phyloP scores from a whole-genome alignment of 2,888 invertebrate species.

The Idaea aversata region DNA sequence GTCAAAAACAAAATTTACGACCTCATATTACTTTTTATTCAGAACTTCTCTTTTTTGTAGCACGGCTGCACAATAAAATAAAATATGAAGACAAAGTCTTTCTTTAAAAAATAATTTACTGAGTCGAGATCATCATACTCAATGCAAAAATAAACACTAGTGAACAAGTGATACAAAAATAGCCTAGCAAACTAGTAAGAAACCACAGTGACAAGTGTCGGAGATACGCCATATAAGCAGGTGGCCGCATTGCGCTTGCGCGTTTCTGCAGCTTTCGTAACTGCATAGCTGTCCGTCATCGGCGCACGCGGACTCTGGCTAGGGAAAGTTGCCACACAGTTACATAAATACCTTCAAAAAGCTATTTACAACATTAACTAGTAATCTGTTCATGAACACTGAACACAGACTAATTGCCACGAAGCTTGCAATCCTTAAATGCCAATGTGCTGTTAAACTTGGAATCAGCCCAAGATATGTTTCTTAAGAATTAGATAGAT shows the following conservation, averaged over 20 bases:
- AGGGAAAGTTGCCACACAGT: slow-evolving; percentile 70
- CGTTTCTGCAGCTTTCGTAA: slow-evolving; percentile 68
- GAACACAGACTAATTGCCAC: slow-evolving; percentile 9
- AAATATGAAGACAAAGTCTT: slow-evolving; percentile 3
- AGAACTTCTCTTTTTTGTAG: neutral
- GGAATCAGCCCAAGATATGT: slow-evolving; percentile 38
- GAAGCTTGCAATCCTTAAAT: slow-evolving; percentile 16
- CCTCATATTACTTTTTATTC: neutral
- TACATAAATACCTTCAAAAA: slow-evolving; percentile 51
- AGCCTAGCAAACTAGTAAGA: slow-evolving; percentile 32
- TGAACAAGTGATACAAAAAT: slow-evolving; percentile 27
- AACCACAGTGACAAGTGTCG: slow-evolving; percentile 46
- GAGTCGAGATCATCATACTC: neutral
- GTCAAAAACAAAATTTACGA: neutral
- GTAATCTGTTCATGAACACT: slow-evolving; percentile 21
- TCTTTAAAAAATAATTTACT: slow-evolving; percentile 6
- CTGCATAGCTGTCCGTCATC: slow-evolving; percentile 58
- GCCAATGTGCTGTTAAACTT: slow-evolving; percentile 35
- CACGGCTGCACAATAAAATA: slow-evolving; percentile 10
- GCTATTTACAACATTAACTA: slow-evolving; percentile 30
- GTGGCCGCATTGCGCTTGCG: slow-evolving; percentile 28
- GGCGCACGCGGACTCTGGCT: slow-evolving; percentile 41
- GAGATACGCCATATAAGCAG: slow-evolving; percentile 58
- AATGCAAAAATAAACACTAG: slow-evolving; percentile 14
- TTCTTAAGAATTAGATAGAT: slow-evolving; percentile 26